Evolutionary conservation across 2,888 invertebrate genomes (phyloP).

Genomic region (Meloe dianella): DNA sequence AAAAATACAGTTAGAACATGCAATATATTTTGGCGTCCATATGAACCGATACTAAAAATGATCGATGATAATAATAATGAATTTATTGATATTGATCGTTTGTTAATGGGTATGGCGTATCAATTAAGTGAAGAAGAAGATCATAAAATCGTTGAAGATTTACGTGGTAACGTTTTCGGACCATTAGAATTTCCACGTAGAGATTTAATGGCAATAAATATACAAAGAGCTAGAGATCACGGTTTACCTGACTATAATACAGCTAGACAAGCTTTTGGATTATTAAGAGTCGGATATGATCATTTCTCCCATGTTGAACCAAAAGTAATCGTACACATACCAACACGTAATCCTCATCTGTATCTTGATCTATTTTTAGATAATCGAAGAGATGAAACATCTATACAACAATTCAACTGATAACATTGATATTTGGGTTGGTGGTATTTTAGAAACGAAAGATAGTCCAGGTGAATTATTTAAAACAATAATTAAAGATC

Average conservation of each 20-base stretch:
- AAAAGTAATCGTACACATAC: neutral
- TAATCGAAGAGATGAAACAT: slow-evolving; percentile 38
- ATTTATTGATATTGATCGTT: slow-evolving; percentile 60
- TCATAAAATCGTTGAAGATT: slow-evolving; percentile 64
- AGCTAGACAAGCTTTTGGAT: slow-evolving; percentile 61
- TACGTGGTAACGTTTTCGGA: slow-evolving; percentile 65
- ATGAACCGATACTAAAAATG: slow-evolving; percentile 52
- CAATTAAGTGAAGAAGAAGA: slow-evolving; percentile 65
- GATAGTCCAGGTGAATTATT: slow-evolving; percentile 63
- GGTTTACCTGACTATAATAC: slow-evolving; percentile 68
- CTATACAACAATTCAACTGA: slow-evolving; percentile 56
- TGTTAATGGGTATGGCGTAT: slow-evolving; percentile 64
- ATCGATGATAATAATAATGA: slow-evolving; percentile 37
- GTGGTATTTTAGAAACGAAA: slow-evolving; percentile 64
- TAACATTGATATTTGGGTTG: slow-evolving; percentile 65
- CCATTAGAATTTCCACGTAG: slow-evolving; percentile 65
- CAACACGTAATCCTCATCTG: neutral
- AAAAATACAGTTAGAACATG: slow-evolving; percentile 60
- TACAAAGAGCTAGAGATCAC: slow-evolving; percentile 65
- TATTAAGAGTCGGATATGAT: slow-evolving; percentile 48
- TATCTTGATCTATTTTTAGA: neutral
- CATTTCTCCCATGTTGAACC: slow-evolving; percentile 44
- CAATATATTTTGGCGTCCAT: slow-evolving; percentile 64
- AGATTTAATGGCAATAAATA: slow-evolving; percentile 66
- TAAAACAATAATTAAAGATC: slow-evolving; percentile 61